Percentiles rank a stretch among this genome's conserved stretches.
Conservation (phyloP, 2,113 vertebrate species). For the Triplophysa siluroides region DNA sequence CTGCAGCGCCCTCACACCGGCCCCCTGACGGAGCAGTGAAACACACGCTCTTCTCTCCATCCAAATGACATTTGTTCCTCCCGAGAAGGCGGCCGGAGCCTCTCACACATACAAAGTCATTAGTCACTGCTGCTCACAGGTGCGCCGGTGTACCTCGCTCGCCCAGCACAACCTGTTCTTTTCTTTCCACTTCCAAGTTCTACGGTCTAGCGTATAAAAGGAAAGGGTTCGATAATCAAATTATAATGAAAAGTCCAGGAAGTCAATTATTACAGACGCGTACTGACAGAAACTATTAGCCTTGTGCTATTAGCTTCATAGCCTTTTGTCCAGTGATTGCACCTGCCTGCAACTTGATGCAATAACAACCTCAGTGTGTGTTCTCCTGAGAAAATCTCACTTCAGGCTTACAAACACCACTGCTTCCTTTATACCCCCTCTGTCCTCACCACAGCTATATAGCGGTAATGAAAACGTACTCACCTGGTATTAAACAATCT, state of each 20-base stretch:
- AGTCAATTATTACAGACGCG: neutral
- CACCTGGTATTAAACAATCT: slow-evolving; percentile 27
- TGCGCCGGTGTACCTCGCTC: neutral
- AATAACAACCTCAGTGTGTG: slow-evolving; percentile 45
- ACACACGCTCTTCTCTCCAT: slow-evolving; percentile 19
- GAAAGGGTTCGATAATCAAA: neutral
- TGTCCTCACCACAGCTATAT: neutral
- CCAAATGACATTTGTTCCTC: slow-evolving; percentile 34
- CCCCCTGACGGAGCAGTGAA: slow-evolving; percentile 27
- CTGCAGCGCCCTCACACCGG: slow-evolving; percentile 36
- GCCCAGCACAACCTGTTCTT: neutral
- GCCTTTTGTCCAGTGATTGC: slow-evolving; percentile 49
- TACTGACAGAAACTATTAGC: slow-evolving; percentile 16
- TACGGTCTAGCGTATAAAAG: neutral
- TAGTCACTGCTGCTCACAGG: slow-evolving; percentile 38
- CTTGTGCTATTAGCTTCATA: slow-evolving; percentile 27
- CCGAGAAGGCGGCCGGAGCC: slow-evolving; percentile 19
- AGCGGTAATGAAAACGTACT: slow-evolving; percentile 32
- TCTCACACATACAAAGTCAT: slow-evolving; percentile 29
- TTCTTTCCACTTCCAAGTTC: neutral
- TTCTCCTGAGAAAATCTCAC: slow-evolving; percentile 39
- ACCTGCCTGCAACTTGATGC: slow-evolving; percentile 36
- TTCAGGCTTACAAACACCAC: slow-evolving; percentile 41
- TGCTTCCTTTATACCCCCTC: neutral
- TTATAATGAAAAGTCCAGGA: neutral